These are phyloP conservation scores for Leptinotarsa tumamoca DNA, from an alignment of 2,888 invertebrate species.

Conservation along the genomic window DNA sequence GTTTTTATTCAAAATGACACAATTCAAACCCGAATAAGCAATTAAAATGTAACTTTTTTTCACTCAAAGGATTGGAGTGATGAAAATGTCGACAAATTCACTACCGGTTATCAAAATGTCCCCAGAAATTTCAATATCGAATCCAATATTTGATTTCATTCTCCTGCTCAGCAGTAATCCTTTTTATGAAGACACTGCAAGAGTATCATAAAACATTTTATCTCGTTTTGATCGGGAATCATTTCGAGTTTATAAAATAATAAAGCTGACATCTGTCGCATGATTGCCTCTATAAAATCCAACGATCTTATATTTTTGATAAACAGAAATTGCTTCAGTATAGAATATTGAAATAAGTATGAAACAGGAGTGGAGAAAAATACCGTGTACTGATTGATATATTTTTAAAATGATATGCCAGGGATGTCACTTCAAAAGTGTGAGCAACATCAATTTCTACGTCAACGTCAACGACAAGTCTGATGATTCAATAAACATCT, in stretches of 20 bases:
- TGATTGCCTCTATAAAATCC: constrained; percentile 53
- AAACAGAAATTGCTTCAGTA: constrained; percentile 4
- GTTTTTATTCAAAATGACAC: no score
- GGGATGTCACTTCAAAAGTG: no score
- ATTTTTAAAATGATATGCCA: no score
- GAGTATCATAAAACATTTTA: constrained; percentile 49
- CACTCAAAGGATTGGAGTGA: neutral
- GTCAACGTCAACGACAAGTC: no score
- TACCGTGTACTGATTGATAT: neutral
- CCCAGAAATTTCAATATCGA: constrained; percentile 2
- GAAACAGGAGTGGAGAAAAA: neutral
- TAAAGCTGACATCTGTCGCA: constrained; percentile 56
- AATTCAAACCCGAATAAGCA: neutral
- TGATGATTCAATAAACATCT: no score
- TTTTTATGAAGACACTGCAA: constrained; percentile 34
- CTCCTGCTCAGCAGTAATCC: constrained; percentile 20
- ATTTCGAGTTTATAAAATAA: constrained; percentile 54
- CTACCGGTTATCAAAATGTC: neutral
- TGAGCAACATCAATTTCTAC: no score
- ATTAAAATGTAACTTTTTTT: neutral
- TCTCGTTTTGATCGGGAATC: constrained; percentile 52
- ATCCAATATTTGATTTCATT: constrained; percentile 32
- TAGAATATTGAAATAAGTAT: neutral
- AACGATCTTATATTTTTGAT: constrained; percentile 41
- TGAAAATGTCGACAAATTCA: neutral